Conservation (phyloP, 2,888 invertebrate genomes). For the Eristalis intricaria region DNA sequence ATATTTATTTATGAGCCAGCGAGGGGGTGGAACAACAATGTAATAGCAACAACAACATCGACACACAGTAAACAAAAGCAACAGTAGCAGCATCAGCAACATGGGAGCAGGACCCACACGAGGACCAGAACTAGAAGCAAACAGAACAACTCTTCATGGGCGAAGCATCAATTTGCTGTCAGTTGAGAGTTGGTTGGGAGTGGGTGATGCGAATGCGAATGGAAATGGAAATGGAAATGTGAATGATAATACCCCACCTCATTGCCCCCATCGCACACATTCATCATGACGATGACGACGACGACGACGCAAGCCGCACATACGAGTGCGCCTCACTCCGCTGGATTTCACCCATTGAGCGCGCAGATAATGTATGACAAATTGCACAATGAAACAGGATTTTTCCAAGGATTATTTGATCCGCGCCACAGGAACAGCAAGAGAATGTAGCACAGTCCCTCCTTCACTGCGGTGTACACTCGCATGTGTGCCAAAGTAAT, state of each 20-base stretch:
- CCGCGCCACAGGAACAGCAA: slow-evolving; percentile 22
- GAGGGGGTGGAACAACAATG: slow-evolving; percentile 2
- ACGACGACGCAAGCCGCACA: slow-evolving; percentile 35
- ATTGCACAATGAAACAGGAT: slow-evolving; percentile 62
- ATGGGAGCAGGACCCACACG: not conserved
- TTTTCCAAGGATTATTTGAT: slow-evolving; percentile 44
- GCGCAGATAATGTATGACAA: slow-evolving; percentile 62
- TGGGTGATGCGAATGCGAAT: not conserved
- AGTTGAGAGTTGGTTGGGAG: slow-evolving; percentile 16
- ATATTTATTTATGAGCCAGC: slow-evolving; percentile 43
- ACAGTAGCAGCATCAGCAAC: slow-evolving; percentile 29
- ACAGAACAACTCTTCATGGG: slow-evolving; percentile 57
- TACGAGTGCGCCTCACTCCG: not conserved
- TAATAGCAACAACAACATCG: slow-evolving; percentile 7
- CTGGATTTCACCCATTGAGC: slow-evolving; percentile 60
- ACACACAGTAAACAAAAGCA: slow-evolving; percentile 22
- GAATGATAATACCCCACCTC: not conserved
- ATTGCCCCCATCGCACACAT: slow-evolving; percentile 8
- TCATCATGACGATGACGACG: slow-evolving; percentile 27
- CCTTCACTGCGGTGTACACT: not conserved
- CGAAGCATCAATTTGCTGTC: slow-evolving; percentile 64
- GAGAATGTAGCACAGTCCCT: slow-evolving; percentile 45
- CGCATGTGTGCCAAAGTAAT: slow-evolving; percentile 26
- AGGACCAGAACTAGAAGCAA: slow-evolving; percentile 20
- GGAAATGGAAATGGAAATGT: not conserved